phyloP scores from a whole-genome alignment of 2,888 invertebrate genomes.

The Gortyna flavago region DNA sequence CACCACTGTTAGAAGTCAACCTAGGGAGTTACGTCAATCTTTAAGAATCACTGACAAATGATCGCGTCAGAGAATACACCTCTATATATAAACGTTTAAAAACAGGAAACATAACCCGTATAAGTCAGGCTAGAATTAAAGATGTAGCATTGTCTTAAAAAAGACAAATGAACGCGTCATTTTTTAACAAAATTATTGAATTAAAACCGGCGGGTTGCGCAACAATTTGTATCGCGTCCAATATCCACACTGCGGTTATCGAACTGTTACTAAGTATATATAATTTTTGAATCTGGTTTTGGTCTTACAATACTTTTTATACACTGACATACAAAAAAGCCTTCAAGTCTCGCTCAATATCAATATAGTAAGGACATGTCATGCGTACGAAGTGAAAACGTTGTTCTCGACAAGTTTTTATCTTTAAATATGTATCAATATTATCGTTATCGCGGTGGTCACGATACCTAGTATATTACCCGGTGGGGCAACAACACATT shows the following conservation, averaged over 20 bases:
- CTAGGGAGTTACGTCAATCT: not conserved
- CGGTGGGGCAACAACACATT: not conserved
- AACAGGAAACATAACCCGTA: not conserved
- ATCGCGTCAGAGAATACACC: not conserved
- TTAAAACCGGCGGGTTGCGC: not conserved
- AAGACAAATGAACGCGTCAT: not conserved
- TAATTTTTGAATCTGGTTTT: not conserved
- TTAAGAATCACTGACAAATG: not conserved
- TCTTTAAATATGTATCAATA: not conserved
- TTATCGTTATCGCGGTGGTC: not conserved
- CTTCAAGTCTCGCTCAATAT: not conserved
- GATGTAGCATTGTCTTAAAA: not conserved
- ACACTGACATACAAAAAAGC: too few species aligned
- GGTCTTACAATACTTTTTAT: not conserved
- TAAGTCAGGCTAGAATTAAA: not conserved
- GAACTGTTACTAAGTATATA: constrained; percentile 1
- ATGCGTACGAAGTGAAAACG: not conserved
- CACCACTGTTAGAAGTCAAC: not conserved
- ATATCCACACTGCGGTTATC: not conserved
- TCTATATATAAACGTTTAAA: constrained; percentile 2
- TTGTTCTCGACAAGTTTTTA: not conserved
- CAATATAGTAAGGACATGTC: not conserved
- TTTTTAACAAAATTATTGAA: not conserved
- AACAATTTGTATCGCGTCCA: not conserved
- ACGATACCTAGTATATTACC: not conserved